Conservation (phyloP, 2,797 vertebrate genomes). For the Pteronotus mesoamericanus region DNA sequence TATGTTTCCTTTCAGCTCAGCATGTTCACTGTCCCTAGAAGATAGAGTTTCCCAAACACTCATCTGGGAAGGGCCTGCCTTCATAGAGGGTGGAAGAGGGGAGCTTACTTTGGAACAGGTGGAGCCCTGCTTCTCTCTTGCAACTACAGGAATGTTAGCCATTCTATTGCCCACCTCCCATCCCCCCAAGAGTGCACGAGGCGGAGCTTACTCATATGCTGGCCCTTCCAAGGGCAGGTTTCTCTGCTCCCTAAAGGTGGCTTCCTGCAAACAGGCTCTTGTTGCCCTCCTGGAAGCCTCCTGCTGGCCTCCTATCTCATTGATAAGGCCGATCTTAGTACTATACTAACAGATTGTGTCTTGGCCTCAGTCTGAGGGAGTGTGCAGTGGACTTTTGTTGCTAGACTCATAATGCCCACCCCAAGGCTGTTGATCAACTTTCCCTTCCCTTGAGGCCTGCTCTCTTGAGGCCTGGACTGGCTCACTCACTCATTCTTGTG, state of each 20-base stretch:
- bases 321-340: neutral
- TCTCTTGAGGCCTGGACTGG: neutral
- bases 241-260: neutral
- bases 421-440: neutral
- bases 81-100: neutral
- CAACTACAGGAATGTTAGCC: neutral
- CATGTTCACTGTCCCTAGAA: neutral
- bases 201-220: neutral
- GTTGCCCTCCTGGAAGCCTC: neutral
- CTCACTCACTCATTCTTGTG: neutral
- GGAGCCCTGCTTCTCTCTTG: neutral
- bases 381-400: neutral
- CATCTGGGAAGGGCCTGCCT: neutral
- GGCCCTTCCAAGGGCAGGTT: neutral
- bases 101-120: neutral
- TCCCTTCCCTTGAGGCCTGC: too few species aligned
- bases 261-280: neutral
- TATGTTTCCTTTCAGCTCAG: neutral
- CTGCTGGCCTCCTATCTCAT: neutral
- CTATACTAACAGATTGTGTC: neutral
- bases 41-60: neutral
- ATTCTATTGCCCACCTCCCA: neutral
- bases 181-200: accelerated
- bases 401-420: neutral
- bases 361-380: neutral